Evolutionary conservation across 2,888 invertebrate species (phyloP), one percentile per base, ranked within the genome.

Genomic region (Tipula vernalis): DNA sequence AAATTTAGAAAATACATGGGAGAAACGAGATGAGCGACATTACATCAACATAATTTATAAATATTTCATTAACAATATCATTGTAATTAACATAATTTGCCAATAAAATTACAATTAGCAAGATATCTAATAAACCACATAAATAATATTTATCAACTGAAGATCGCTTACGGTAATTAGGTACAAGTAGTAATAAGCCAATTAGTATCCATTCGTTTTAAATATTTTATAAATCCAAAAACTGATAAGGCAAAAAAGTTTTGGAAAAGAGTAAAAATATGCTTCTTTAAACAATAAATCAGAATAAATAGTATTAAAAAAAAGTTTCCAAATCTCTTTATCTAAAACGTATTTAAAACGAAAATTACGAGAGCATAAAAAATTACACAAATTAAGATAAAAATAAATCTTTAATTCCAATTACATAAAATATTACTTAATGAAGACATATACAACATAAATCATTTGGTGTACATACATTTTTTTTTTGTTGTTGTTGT

Each of bases 351-450:
- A 71, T 71, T 71, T 71, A 28, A 71, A 71, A 71, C 71, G 28
- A 71, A 28, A 4, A 71, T 15, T 51, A 51, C n/a, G 5, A n/a
- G 13, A 51, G n/a, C 47, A 41, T 44, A 57, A 18, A 18, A 71
- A 18, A 28, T 10, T 71, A 28, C 10, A 28, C 71, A 71, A 71
- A 71, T 71, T 71, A 28, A 71, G 71, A 71, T 71, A 71, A 71
- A 71, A 71, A 12, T 71, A 71, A 71, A 71, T 71, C 71, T 71
- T 28, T 71, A 71, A 28, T 71, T 71, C 71, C 28, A 71, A 71
- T 71, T 71, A 71, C 71, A 71, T 71, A 71, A 71, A 71, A 71
- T 71, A 71, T 71, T 71, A 71, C 71, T 71, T 71, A 71, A 71
- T 71, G 71, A 71, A 71, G 71, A 28, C 71, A 71, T 71, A 28